Base-by-base conservation (phyloP, 2,113 vertebrate genomes). In the Anoplopoma fimbria region DNA sequence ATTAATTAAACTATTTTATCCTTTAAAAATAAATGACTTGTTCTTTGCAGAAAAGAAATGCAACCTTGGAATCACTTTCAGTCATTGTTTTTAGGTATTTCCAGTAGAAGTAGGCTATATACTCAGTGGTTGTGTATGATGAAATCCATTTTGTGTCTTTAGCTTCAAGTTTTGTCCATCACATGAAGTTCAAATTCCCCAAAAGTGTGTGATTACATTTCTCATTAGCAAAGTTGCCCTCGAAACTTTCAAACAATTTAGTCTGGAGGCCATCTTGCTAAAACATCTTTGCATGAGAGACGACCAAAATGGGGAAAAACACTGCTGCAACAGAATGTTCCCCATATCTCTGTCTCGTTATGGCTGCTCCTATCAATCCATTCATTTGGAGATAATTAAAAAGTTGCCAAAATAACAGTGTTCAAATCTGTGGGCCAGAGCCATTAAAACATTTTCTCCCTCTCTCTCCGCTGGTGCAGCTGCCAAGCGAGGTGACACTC, bases 301-400 rank as follows among this genome's bases (percentile, higher is more conserved):
- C 9, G 33, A 64, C 49, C 33, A 65, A 78, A 79, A 70, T 45
- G 36, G 79, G 36, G 68, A 36, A 14, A 78, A 82, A 65, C 47
- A 25, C 10, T 67, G 61, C 69, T 70, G 71, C 77, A 51, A 89
- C 77, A 87, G 70, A 91, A 84, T 49, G 64, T 79, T 79, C 38
- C 63, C 61, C 57, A 73, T 71, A 69, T 90, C 79, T 64, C 51
- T 6, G 47, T 71, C 84, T 87, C 38, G 80, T 92, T 87, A 83
- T 14, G 34, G 49, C 87, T 12, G 36, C 53, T 81, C 85, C 78
- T 85, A 88, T 88, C 79, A 91, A 88, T 92, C 83, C 90, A 85
- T 94, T 92, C 85, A 92, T 93, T 95, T 91, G 88, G 91, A 92
- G 86, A 93, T 89, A 93, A 94, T 93, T 90, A 93, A 90, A 90